Percentiles rank a stretch among this genome's conserved stretches.
phyloP scores from a whole-genome alignment of 2,113 vertebrate species.

The Aspidoscelis tigris region DNA sequence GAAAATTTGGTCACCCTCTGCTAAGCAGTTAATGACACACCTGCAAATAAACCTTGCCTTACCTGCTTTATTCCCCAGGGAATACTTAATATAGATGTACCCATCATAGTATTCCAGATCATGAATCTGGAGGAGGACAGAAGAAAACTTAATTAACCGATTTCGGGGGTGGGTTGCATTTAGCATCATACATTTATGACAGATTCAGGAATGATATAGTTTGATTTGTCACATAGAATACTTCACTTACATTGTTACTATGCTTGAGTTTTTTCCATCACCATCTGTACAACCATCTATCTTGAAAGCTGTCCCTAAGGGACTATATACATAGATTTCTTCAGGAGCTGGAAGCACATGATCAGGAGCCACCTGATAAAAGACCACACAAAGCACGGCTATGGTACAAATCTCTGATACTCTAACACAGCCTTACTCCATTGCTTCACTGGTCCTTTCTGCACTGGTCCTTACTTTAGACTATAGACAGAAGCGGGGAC shows the following conservation, averaged over 20 bases:
- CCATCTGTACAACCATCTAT: slow-evolving; percentile 79
- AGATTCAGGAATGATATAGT: slow-evolving; percentile 31
- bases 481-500: no score
- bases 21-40: slow-evolving; percentile 14
- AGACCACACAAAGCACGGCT: slow-evolving; percentile 25
- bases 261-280: slow-evolving; percentile 88
- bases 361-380: slow-evolving; percentile 89
- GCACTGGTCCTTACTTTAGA: no score
- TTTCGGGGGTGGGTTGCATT: no score
- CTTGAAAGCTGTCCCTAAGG: slow-evolving; percentile 92
- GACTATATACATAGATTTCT: slow-evolving; percentile 93
- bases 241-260: slow-evolving; percentile 92
- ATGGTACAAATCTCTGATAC: neutral
- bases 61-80: slow-evolving; percentile 99
- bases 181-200: neutral
- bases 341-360: slow-evolving; percentile 91
- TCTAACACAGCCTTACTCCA: neutral
- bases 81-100: slow-evolving; percentile 96
- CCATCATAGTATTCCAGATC: slow-evolving; percentile 99
- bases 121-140: slow-evolving; percentile 84
- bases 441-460: no score
- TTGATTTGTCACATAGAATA: slow-evolving; percentile 42
- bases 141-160: slow-evolving; percentile 16
- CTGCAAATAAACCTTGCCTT: slow-evolving; percentile 38
- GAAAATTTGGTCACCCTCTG: neutral